Evolutionary conservation across 2,888 invertebrate species (phyloP).

Genomic region (Polyommatus iphigenia): DNA sequence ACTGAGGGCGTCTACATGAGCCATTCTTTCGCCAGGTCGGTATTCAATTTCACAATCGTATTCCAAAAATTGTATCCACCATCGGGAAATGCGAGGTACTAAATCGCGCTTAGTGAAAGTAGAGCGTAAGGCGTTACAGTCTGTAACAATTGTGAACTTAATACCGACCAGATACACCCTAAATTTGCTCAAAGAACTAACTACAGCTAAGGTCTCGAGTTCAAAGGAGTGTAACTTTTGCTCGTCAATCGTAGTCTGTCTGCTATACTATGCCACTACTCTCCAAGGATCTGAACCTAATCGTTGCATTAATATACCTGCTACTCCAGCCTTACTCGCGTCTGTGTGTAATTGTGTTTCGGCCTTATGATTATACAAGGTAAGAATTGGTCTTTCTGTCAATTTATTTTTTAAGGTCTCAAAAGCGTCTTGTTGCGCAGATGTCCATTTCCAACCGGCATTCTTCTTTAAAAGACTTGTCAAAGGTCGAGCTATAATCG

Average conservation of each 20-base stretch:
- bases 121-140: too few relatives aligned
- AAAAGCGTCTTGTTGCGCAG: not conserved
- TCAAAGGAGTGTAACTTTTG: slow-evolving; percentile 1
- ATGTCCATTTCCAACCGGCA: slow-evolving; percentile 7
- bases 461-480: slow-evolving; percentile 31
- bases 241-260: not conserved
- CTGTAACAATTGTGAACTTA: too few relatives aligned
- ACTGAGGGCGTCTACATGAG: too few relatives aligned
- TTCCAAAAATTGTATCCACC: too few relatives aligned
- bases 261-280: not conserved
- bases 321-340: too few relatives aligned
- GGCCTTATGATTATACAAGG: too few relatives aligned
- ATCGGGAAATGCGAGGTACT: too few relatives aligned
- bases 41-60: too few relatives aligned
- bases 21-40: too few relatives aligned
- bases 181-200: slow-evolving; percentile 32
- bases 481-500: too few relatives aligned
- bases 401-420: not conserved
- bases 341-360: too few relatives aligned
- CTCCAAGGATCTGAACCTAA: not conserved
- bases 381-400: slow-evolving; percentile 11
- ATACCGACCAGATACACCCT: slow-evolving; percentile 36
- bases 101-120: too few relatives aligned
- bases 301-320: slow-evolving; percentile 10
- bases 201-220: slow-evolving; percentile 28